A percentile compares a stretch with the other conserved stretches of the same genome.
phyloP scores from a whole-genome alignment of 1,140 invertebrate species.

The Eumaeus atala region DNA sequence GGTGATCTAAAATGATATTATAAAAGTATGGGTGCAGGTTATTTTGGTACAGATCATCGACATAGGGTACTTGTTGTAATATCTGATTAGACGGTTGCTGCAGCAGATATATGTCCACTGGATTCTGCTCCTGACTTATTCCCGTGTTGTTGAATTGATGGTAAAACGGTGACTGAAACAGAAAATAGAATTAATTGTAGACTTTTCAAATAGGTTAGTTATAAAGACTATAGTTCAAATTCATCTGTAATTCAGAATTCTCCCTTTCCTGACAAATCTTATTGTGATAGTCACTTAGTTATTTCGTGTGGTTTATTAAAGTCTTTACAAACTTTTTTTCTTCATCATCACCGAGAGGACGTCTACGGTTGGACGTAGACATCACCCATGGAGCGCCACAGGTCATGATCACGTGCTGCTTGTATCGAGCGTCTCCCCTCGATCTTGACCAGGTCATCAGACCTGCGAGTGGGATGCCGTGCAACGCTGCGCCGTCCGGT shows the following conservation, averaged over 20 bases:
- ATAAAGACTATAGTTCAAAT: neutral
- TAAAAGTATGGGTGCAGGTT: constrained; percentile 9
- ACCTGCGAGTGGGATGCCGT: too few relatives aligned
- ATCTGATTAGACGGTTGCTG: constrained; percentile 18
- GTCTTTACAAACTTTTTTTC: too few relatives aligned
- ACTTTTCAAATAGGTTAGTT: neutral
- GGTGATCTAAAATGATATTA: constrained; percentile 19
- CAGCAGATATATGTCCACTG: constrained; percentile 33
- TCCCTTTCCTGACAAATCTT: too few relatives aligned
- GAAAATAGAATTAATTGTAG: constrained; percentile 3
- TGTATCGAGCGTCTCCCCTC: too few relatives aligned
- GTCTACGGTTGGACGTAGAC: too few relatives aligned
- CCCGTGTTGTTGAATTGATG: constrained; percentile 20
- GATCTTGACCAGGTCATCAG: too few relatives aligned
- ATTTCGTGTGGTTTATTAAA: too few relatives aligned
- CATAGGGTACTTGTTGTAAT: constrained; percentile 18
- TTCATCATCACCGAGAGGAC: too few relatives aligned
- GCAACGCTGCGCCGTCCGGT: too few relatives aligned
- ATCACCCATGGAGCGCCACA: too few relatives aligned
- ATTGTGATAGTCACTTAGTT: too few relatives aligned
- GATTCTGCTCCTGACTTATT: constrained; percentile 22
- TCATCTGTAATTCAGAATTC: neutral
- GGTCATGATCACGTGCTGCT: too few relatives aligned
- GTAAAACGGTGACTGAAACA: constrained; percentile 26
- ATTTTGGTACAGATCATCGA: neutral